Evolutionary conservation across 1,140 invertebrate species (phyloP), one percentile per base, ranked within the genome.

Genomic region (Pygmarrhopalites habei): DNA sequence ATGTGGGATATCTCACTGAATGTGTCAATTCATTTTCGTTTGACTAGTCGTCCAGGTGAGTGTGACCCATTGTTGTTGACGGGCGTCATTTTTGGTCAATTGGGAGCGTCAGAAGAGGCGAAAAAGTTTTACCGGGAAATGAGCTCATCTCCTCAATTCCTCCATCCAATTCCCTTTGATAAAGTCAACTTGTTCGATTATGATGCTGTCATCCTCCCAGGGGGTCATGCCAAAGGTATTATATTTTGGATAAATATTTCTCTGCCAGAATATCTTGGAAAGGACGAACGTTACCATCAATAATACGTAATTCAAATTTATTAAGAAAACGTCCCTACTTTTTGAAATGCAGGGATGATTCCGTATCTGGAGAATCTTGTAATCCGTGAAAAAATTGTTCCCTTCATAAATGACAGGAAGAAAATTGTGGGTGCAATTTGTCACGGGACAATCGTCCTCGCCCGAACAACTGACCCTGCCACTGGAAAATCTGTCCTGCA

Each of bases 401-500:
- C 58, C n/a, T 67, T 49, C 25, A 59, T 70, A 17, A 62, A 57
- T 15, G 41, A 70, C 29, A n/a, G 23, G 17, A 41, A n/a, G 1
- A 70, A 70, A 60, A 53, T 67, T 26, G 46, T 62, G 15, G 68
- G 32, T 4, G 68, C 68, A 7, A 59, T 70, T 44, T 70, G 68
- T 30, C 68, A 70, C 23, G 68, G 68, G 14, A 65, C 59, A 15
- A 41, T 70, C 5, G 68, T 67, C 2, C 29, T 70, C 2, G 39
- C 59, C 10, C 60, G 68, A 25, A 44, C 68, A 0, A 52, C 58
- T 12, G 68, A 70, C 26, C 62, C 65, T n/a, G 19, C 32, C 5
- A 70, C 68, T 3, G 68, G 68, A 19, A 70, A 70, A 59, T 70
- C 68, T 21, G 3, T 70, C 4, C 46, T 70, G 2, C 62, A 64